These are phyloP conservation scores for Lacerta agilis DNA, from an alignment of 2,797 vertebrate species.

Conservation along the genomic window DNA sequence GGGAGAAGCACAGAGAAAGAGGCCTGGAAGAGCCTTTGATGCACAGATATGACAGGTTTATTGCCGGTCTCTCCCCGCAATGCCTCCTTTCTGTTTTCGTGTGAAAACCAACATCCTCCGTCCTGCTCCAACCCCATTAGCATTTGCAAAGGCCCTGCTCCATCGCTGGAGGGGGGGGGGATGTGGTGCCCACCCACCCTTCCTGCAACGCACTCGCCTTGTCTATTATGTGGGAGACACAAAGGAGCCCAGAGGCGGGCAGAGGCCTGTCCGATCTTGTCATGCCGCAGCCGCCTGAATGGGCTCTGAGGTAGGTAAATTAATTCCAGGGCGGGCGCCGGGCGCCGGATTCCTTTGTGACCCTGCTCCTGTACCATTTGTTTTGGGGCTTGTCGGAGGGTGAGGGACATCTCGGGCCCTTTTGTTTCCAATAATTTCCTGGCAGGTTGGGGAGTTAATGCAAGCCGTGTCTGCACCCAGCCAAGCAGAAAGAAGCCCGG, in stretches of 20 bases:
- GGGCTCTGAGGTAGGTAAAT: slow-evolving; percentile 93
- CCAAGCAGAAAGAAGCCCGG: slow-evolving; percentile 74
- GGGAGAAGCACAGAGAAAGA: too few relatives aligned
- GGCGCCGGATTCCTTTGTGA: slow-evolving; percentile 84
- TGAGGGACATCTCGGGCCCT: slow-evolving; percentile 79
- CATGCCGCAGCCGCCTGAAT: slow-evolving; percentile 86
- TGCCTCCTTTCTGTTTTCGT: slow-evolving; percentile 73
- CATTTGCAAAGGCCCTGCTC: slow-evolving; percentile 95
- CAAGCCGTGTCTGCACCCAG: slow-evolving; percentile 84
- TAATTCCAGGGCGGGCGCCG: slow-evolving; percentile 87
- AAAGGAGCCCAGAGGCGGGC: slow-evolving; percentile 90
- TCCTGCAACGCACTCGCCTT: slow-evolving; percentile 89
- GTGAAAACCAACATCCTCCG: slow-evolving; percentile 84
- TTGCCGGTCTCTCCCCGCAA: slow-evolving; percentile 59
- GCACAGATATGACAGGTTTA: too few relatives aligned
- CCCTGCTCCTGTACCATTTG: slow-evolving; percentile 89
- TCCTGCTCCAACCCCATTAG: slow-evolving; percentile 93
- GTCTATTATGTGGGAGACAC: slow-evolving; percentile 94
- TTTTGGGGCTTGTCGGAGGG: slow-evolving; percentile 88
- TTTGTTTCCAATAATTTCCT: slow-evolving; percentile 86
- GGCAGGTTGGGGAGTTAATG: slow-evolving; percentile 86
- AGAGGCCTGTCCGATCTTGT: slow-evolving; percentile 94
- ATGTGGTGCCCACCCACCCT: slow-evolving; percentile 58
- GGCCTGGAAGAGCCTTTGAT: background rate
- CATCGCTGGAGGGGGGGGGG: slow-evolving; percentile 68